A percentile compares a stretch with the other conserved stretches of the same genome.
Conservation (phyloP, 2,113 vertebrate genomes). For the Syngnathus scovelli region DNA sequence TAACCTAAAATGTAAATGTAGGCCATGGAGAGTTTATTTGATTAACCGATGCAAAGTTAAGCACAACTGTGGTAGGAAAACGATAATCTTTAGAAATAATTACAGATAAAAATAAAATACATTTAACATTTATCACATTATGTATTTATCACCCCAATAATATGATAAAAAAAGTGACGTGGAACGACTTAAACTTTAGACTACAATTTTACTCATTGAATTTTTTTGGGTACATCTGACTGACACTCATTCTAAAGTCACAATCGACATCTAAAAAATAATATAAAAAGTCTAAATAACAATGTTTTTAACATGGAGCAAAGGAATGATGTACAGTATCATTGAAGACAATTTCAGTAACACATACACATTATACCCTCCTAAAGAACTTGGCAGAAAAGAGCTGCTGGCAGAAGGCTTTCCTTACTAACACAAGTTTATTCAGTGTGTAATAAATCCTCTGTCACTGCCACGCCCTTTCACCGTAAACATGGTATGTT, state of each 20-base stretch:
- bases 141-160: not conserved
- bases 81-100: not conserved
- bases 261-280: not conserved
- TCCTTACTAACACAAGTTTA: conserved; percentile 49
- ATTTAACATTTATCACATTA: not conserved
- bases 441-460: conserved; percentile 58
- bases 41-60: no score
- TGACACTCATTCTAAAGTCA: no score
- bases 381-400: conserved; percentile 56
- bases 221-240: not conserved
- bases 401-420: conserved; percentile 69
- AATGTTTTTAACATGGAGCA: not conserved
- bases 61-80: no score
- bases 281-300: not conserved
- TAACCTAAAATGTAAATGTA: no score
- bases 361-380: conserved; percentile 38
- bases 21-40: no score
- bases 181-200: not conserved
- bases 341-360: conserved; percentile 37
- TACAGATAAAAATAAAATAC: not conserved
- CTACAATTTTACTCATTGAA: not conserved
- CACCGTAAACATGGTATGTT: conserved; percentile 62
- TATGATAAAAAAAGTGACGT: no score
- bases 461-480: conserved; percentile 32
- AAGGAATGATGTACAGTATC: not conserved